phyloP scores from a whole-genome alignment of 2,797 vertebrate species.

The Ispidina picta region DNA sequence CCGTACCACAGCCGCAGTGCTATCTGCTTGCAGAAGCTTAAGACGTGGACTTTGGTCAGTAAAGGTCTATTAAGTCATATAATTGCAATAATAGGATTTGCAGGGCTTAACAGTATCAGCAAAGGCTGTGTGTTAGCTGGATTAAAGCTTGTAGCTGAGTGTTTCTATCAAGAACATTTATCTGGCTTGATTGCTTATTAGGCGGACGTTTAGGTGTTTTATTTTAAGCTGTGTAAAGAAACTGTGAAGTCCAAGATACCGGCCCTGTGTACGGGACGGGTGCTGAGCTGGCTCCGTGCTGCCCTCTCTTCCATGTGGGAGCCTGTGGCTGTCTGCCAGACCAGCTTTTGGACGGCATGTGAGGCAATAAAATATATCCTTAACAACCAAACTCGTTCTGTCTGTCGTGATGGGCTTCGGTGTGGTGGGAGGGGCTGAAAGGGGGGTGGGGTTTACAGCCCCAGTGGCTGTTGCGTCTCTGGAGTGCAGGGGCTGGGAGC shows the following conservation, averaged over 20 bases:
- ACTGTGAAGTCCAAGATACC: conserved; percentile 45
- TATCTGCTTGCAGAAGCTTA: neutral
- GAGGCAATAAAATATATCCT: conserved; percentile 43
- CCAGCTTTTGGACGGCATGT: neutral
- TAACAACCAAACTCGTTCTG: neutral
- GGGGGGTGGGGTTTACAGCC: neutral
- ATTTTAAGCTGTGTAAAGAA: conserved; percentile 27
- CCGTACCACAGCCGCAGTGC: neutral
- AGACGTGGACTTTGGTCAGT: conserved; percentile 29
- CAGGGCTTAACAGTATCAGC: conserved; percentile 1
- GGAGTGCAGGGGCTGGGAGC: neutral
- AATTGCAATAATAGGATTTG: conserved; percentile 5
- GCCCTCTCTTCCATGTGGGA: neutral
- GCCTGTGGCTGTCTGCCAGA: rapidly evolving
- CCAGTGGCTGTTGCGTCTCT: rapidly evolving
- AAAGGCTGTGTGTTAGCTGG: neutral
- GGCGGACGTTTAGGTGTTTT: neutral
- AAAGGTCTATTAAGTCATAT: conserved; percentile 10
- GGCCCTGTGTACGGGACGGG: neutral
- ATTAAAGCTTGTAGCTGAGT: neutral
- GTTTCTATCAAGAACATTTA: neutral
- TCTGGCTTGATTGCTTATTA: conserved; percentile 7
- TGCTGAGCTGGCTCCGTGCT: neutral
- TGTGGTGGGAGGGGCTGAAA: neutral
- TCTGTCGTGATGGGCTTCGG: neutral